phyloP scores from a whole-genome alignment of 2,888 invertebrate species.

The Mythimna ferrago region DNA sequence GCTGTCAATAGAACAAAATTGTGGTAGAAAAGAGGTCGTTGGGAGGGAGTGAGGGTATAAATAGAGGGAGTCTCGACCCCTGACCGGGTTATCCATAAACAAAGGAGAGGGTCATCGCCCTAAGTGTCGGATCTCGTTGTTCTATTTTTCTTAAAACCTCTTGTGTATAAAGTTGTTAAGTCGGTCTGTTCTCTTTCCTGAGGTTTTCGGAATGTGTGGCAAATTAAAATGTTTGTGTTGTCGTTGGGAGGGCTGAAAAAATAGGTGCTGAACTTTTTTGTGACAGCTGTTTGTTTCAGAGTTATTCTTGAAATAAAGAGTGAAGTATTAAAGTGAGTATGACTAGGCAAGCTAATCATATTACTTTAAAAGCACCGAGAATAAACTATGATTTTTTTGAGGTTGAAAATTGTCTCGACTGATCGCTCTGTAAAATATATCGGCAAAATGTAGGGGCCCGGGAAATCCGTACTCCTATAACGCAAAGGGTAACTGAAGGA shows the following conservation, averaged over 20 bases:
- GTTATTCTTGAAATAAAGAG: not conserved
- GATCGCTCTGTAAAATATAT: no score
- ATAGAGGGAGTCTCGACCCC: constrained; percentile 64
- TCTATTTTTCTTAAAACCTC: constrained; percentile 58
- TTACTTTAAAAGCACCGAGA: no score
- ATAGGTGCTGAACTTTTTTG: no score
- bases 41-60: constrained; percentile 50
- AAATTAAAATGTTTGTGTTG: constrained; percentile 15
- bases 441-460: no score
- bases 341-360: no score
- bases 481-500: no score
- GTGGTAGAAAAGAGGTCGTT: constrained; percentile 59
- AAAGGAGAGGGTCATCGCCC: constrained; percentile 63
- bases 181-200: constrained; percentile 17
- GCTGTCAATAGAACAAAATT: constrained; percentile 51
- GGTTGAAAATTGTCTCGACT: no score
- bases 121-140: constrained; percentile 49
- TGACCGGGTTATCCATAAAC: constrained; percentile 72
- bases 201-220: constrained; percentile 14
- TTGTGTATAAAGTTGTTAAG: constrained; percentile 51
- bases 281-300: not conserved
- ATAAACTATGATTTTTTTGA: no score
- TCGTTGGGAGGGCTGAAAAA: not conserved
- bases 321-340: no score
- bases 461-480: no score